Evolutionary conservation across 2,113 vertebrate species (phyloP).

Genomic region (Cariama cristata): DNA sequence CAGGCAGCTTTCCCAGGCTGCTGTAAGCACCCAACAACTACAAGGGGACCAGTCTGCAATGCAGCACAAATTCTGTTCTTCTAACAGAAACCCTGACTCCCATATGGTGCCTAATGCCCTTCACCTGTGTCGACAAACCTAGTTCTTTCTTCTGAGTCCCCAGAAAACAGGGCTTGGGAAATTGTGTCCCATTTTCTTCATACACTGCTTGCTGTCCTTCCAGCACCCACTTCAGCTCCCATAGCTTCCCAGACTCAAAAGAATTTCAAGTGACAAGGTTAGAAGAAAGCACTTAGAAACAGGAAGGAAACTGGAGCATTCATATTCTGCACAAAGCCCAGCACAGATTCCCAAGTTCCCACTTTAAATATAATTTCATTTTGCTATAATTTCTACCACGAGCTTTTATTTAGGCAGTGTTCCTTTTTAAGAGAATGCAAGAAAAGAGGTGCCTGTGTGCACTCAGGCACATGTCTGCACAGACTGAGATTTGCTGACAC

Average conservation of each 20-base stretch:
- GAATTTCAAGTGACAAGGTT: not conserved
- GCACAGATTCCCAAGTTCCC: not conserved
- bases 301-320: not conserved
- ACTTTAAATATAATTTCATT: not conserved
- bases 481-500: not conserved
- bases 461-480: not conserved
- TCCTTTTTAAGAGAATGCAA: not conserved
- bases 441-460: not conserved
- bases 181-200: not conserved
- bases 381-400: not conserved
- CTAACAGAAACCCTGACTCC: not conserved
- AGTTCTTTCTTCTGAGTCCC: not conserved
- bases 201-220: not conserved
- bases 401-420: not conserved
- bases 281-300: not conserved
- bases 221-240: not conserved
- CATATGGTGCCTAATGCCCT: not conserved
- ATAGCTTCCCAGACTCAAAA: not conserved
- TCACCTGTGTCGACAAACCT: not conserved
- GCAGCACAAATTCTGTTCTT: not conserved
- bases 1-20: not conserved
- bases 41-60: not conserved
- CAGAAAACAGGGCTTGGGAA: not conserved
- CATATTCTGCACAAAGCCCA: not conserved
- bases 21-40: not conserved